Percentiles rank a stretch among this genome's conserved stretches.
phyloP scores from a whole-genome alignment of 2,888 invertebrate species.

The Xestoiulus laeticollis region DNA sequence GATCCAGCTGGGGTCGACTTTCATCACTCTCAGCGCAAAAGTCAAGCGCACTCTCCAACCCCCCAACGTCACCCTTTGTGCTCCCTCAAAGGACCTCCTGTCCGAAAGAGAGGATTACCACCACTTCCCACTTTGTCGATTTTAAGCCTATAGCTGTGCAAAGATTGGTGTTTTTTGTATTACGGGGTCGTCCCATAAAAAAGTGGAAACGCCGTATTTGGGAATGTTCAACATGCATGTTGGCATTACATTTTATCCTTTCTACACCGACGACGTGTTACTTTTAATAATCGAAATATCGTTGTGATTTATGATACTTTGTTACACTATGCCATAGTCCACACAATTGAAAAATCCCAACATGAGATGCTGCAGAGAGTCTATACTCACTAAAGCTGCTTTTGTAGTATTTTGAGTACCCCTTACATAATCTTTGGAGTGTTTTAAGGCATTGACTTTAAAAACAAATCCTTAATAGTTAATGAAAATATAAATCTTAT shows the following conservation, averaged over 20 bases:
- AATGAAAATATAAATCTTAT: no score
- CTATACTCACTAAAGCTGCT: no score
- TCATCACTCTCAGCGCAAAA: conserved; percentile 27
- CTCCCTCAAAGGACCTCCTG: conserved; percentile 20
- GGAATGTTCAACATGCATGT: no score
- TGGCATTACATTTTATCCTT: not conserved
- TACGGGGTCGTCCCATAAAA: not conserved
- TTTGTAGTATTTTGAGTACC: no score
- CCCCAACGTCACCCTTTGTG: conserved; percentile 35
- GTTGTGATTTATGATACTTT: not conserved
- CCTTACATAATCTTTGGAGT: no score
- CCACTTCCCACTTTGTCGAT: not conserved
- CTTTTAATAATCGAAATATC: not conserved
- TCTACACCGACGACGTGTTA: not conserved
- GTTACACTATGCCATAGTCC: no score
- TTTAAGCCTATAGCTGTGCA: not conserved
- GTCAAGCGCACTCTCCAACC: conserved; percentile 20
- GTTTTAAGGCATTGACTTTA: no score
- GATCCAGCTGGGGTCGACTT: conserved; percentile 41
- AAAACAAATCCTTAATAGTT: no score
- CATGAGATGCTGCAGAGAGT: no score
- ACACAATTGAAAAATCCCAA: no score
- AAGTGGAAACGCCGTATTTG: not conserved
- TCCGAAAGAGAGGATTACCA: not conserved
- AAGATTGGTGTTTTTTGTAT: not conserved